Conservation (phyloP, 1,140 invertebrate genomes). For the fruit fly (Drosophila melanogaster) region DNA sequence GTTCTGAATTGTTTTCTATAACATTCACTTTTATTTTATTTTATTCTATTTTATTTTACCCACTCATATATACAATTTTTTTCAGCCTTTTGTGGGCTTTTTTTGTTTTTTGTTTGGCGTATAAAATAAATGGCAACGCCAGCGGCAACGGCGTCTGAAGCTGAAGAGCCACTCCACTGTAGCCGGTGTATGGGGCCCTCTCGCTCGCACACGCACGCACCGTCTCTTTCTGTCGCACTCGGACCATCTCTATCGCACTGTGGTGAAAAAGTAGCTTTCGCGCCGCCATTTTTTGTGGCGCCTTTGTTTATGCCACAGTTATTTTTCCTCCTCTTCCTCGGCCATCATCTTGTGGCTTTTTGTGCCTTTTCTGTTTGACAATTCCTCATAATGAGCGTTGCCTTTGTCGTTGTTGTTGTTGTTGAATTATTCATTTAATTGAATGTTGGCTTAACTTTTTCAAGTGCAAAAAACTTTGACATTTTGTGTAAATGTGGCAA, state of each 20-base stretch:
- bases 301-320: slow-evolving; percentile 79
- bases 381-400: slow-evolving; percentile 76
- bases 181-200: slow-evolving; percentile 44
- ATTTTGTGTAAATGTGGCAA: slow-evolving; percentile 80
- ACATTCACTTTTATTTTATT: slow-evolving; percentile 48
- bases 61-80: slow-evolving; percentile 40
- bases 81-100: slow-evolving; percentile 37
- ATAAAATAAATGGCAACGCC: slow-evolving; percentile 82
- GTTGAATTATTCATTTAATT: slow-evolving; percentile 73
- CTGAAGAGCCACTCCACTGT: slow-evolving; percentile 73
- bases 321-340: slow-evolving; percentile 37
- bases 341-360: slow-evolving; percentile 45
- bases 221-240: slow-evolving; percentile 20
- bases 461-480: slow-evolving; percentile 83
- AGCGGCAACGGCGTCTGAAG: slow-evolving; percentile 61
- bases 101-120: slow-evolving; percentile 70
- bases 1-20: slow-evolving; percentile 69
- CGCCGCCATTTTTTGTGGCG: slow-evolving; percentile 84
- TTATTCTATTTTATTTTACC: slow-evolving; percentile 32
- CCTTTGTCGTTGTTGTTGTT: slow-evolving; percentile 42
- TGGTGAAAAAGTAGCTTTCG: slow-evolving; percentile 77
- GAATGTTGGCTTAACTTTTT: slow-evolving; percentile 72
- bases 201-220: slow-evolving; percentile 21
- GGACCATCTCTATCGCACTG: slow-evolving; percentile 4
- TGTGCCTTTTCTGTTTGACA: slow-evolving; percentile 68